Evolutionary conservation across 2,797 vertebrate species (phyloP).

Genomic region (Scarus forsteni): DNA sequence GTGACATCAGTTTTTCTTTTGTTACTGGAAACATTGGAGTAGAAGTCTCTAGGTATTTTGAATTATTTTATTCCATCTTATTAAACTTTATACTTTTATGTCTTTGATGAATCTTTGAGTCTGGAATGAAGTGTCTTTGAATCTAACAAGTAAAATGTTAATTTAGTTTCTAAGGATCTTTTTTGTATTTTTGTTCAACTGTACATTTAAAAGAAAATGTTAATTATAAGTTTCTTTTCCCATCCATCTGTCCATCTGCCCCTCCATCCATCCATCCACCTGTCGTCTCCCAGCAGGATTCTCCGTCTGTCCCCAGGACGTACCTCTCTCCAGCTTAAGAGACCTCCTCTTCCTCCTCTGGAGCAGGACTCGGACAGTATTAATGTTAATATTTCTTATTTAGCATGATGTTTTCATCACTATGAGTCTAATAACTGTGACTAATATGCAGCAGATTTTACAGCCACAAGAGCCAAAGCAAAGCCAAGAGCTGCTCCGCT

Average conservation of each 20-base stretch:
- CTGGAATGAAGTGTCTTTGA: too few relatives aligned
- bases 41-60: too few relatives aligned
- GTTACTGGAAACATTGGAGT: too few relatives aligned
- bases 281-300: slow-evolving; percentile 45
- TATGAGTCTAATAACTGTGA: slow-evolving; percentile 46
- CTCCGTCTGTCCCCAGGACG: slow-evolving; percentile 47
- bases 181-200: background rate
- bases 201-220: background rate
- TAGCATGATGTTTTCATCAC: slow-evolving; percentile 7
- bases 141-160: too few relatives aligned
- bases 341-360: background rate
- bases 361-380: slow-evolving; percentile 21
- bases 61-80: too few relatives aligned
- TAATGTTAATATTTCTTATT: slow-evolving; percentile 7
- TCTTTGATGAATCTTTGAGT: too few relatives aligned
- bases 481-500: background rate
- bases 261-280: background rate
- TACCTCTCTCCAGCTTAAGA: slow-evolving; percentile 64
- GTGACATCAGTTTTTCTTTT: too few relatives aligned
- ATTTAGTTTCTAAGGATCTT: too few relatives aligned
- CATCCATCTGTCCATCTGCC: too few relatives aligned
- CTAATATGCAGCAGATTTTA: slow-evolving; percentile 20
- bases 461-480: slow-evolving; percentile 18
- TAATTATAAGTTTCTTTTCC: background rate
- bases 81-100: too few relatives aligned